phyloP scores from a whole-genome alignment of 2,888 invertebrate genomes.

The Cyrtodaria siliqua region DNA sequence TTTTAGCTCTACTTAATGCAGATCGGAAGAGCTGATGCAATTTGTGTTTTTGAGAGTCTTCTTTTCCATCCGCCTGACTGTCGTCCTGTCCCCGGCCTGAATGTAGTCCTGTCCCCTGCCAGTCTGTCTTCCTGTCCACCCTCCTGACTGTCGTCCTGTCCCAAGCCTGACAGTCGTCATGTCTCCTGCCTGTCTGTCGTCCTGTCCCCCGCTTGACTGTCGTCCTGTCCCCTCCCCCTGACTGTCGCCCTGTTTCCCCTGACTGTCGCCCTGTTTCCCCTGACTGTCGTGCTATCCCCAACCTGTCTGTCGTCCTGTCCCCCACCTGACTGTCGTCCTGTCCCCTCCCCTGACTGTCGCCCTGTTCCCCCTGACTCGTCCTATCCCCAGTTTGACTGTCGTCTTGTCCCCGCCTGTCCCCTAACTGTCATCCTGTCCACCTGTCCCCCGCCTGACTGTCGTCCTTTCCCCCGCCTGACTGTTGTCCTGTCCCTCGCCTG shows the following conservation, averaged over 20 bases:
- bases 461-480: not conserved
- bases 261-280: not conserved
- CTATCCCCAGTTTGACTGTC: too few species aligned
- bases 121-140: not conserved
- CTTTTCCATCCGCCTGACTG: too few species aligned
- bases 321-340: not conserved
- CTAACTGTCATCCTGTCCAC: too few species aligned
- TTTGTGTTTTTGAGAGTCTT: too few species aligned
- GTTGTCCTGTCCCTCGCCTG: not conserved
- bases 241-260: not conserved
- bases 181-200: too few species aligned
- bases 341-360: not conserved
- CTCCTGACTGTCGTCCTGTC: too few species aligned
- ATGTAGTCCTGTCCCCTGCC: not conserved
- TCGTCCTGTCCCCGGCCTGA: too few species aligned
- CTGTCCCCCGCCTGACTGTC: not conserved
- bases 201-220: too few species aligned
- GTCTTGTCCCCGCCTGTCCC: too few species aligned
- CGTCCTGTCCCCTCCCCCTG: not conserved
- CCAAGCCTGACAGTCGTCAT: too few species aligned
- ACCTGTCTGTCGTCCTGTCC: not conserved
- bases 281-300: not conserved
- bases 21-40: too few species aligned
- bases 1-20: too few species aligned
- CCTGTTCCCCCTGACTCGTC: not conserved